These are phyloP conservation scores for Phania funesta DNA, from an alignment of 2,888 invertebrate genomes.

Conservation along the genomic window DNA sequence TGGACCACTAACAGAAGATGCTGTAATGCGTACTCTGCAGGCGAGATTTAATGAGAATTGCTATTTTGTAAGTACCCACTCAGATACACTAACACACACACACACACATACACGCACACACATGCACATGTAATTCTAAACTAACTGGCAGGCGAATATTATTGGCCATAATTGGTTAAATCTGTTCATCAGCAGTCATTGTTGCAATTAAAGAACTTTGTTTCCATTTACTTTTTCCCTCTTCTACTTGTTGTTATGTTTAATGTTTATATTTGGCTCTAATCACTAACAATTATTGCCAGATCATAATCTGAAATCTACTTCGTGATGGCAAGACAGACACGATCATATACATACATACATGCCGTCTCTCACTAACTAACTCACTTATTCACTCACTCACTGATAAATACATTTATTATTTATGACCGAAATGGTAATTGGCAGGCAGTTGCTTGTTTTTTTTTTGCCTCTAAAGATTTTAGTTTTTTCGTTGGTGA, in stretches of 20 bases:
- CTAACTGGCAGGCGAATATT: not conserved
- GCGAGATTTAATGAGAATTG: constrained; percentile 92
- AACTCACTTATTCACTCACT: not conserved
- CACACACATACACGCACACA: not conserved
- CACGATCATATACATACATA: not conserved
- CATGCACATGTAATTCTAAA: not conserved
- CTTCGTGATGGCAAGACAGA: constrained; percentile 19
- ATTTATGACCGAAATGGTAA: constrained; percentile 55
- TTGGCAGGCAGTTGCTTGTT: constrained; percentile 14
- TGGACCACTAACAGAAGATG: constrained; percentile 96
- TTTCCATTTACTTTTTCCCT: not conserved
- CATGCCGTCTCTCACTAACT: not conserved
- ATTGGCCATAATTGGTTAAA: constrained; percentile 48
- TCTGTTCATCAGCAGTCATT: constrained; percentile 41
- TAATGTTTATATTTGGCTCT: constrained; percentile 51
- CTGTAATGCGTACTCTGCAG: constrained; percentile 94
- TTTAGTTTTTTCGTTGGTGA: constrained; percentile 6
- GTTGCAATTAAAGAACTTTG: constrained; percentile 42
- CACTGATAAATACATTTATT: constrained; percentile 16
- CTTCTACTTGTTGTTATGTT: constrained; percentile 15
- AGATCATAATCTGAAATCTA: constrained; percentile 54
- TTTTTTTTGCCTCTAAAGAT: not conserved
- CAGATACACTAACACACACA: not conserved
- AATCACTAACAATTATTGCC: constrained; percentile 57
- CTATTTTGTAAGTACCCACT: constrained; percentile 88